Evolutionary conservation across 2,113 vertebrate species (phyloP).

Genomic region (Tetrax tetrax): DNA sequence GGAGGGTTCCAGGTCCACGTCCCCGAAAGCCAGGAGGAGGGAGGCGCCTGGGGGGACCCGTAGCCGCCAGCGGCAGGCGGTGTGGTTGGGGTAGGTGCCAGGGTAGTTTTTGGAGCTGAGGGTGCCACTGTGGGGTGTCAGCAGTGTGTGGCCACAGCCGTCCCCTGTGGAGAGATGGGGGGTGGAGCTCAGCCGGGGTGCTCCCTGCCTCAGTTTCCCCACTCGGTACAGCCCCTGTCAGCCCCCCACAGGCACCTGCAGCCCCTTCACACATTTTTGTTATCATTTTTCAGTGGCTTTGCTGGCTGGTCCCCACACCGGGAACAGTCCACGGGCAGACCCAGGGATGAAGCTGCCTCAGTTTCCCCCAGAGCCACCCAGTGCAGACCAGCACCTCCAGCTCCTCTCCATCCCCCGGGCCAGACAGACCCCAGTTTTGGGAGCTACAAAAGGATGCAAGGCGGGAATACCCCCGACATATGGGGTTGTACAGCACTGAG

Average conservation of each 20-base stretch:
- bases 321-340: not conserved
- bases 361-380: not conserved
- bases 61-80: conserved; percentile 79
- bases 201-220: not conserved
- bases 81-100: conserved; percentile 84
- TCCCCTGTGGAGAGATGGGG: conserved; percentile 69
- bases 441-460: not conserved
- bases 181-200: not conserved
- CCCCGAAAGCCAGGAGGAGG: conserved; percentile 80
- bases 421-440: not conserved
- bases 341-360: not conserved
- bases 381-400: not conserved
- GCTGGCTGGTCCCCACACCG: rapidly evolving
- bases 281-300: rapidly evolving
- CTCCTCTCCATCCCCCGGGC: not conserved
- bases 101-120: conserved; percentile 86
- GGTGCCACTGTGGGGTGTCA: conserved; percentile 81
- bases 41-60: conserved; percentile 65
- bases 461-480: not conserved
- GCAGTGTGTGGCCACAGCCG: conserved; percentile 83
- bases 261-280: not conserved
- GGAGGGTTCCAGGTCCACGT: conserved; percentile 84
- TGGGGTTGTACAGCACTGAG: not conserved
- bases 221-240: not conserved
- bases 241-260: not conserved